Percentiles rank a stretch among this genome's conserved stretches.
Evolutionary conservation across 2,888 invertebrate species (phyloP).

Genomic region (Macrosiphum euphorbiae): DNA sequence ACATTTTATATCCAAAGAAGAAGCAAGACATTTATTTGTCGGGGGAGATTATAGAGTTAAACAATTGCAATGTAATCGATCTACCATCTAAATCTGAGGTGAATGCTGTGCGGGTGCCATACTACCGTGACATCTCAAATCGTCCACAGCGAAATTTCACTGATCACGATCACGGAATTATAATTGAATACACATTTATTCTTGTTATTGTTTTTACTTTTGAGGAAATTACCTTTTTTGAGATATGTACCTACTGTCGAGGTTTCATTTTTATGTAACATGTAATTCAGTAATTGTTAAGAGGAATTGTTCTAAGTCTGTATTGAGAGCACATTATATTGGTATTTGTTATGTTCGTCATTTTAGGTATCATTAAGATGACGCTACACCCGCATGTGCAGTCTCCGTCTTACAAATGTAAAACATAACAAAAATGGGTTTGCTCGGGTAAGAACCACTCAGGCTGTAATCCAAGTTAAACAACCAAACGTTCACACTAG

Average conservation of each 20-base stretch:
- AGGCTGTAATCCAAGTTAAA: no score
- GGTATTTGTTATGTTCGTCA: background rate
- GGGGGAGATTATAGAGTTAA: conserved; percentile 49
- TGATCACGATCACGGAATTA: conserved; percentile 58
- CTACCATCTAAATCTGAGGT: conserved; percentile 42
- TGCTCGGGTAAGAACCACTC: no score
- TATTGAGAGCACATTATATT: background rate
- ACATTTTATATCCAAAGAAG: conserved; percentile 3
- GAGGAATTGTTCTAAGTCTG: background rate
- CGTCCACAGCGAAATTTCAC: conserved; percentile 50
- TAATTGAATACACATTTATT: conserved; percentile 50
- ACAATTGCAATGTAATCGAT: conserved; percentile 52
- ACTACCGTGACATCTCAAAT: conserved; percentile 58
- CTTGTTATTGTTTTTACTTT: conserved; percentile 49
- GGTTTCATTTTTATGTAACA: conserved; percentile 24
- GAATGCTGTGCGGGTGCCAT: conserved; percentile 46
- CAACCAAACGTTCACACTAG: no score
- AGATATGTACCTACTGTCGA: background rate
- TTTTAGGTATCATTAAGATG: background rate
- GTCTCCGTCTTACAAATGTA: no score
- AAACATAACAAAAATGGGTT: no score
- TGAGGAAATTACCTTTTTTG: background rate
- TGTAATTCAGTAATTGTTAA: background rate
- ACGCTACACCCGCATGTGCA: no score
- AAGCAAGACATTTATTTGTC: conserved; percentile 31